Evolutionary conservation across 2,113 vertebrate species (phyloP).

Genomic region (Phoenicopterus ruber): DNA sequence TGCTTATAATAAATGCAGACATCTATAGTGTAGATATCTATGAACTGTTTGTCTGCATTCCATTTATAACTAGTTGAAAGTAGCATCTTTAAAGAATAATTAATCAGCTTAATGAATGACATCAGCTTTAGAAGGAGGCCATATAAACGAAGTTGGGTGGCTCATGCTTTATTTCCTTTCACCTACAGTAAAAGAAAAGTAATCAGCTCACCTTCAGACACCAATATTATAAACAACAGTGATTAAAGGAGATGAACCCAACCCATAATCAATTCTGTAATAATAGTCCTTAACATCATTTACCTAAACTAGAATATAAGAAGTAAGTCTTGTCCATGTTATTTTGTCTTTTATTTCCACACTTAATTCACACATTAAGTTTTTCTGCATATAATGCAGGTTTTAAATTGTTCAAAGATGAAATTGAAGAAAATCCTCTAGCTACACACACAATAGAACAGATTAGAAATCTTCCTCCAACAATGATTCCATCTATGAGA

Average conservation of each 20-base stretch:
- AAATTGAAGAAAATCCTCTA: neutral
- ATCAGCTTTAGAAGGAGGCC: neutral
- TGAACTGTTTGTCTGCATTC: neutral
- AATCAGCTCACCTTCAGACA: neutral
- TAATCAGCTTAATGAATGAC: neutral
- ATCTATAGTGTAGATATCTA: neutral
- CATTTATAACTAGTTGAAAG: neutral
- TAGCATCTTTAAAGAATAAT: neutral
- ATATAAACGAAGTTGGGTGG: neutral
- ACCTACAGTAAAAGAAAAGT: neutral
- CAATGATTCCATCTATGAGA: neutral
- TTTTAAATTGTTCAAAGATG: neutral
- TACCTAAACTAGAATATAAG: neutral
- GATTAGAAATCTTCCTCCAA: neutral
- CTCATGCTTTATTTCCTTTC: neutral
- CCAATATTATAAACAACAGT: neutral
- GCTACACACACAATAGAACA: neutral
- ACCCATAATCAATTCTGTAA: neutral
- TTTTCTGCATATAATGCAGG: neutral
- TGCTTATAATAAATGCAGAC: neutral
- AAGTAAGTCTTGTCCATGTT: neutral
- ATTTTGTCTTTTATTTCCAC: neutral
- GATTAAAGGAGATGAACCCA: neutral
- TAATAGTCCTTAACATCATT: neutral
- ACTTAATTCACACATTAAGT: neutral